A percentile compares a stretch with the other conserved stretches of the same genome.
phyloP scores from a whole-genome alignment of 2,797 vertebrate genomes.

The Phrynocephalus vlangalii region DNA sequence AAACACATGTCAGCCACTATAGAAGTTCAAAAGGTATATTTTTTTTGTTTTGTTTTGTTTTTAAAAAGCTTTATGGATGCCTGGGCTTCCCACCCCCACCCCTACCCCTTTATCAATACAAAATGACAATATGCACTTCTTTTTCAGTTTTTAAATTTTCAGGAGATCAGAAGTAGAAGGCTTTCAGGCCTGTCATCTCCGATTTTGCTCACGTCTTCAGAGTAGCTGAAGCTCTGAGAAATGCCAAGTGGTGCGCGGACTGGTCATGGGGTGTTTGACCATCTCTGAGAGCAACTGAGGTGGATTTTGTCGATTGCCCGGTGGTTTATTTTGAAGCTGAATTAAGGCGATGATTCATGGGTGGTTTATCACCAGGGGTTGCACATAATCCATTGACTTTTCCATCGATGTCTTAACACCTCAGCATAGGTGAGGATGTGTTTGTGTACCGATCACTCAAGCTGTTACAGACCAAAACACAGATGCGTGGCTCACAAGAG shows the following conservation, averaged over 20 bases:
- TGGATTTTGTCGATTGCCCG: slow-evolving; percentile 7
- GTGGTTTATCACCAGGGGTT: slow-evolving; percentile 14
- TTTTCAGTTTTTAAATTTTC: slow-evolving; percentile 55
- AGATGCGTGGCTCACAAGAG: not conserved
- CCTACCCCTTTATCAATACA: not conserved
- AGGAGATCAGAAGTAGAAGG: slow-evolving; percentile 42
- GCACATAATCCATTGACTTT: not conserved
- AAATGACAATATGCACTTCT: slow-evolving; percentile 19
- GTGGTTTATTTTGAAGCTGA: slow-evolving; percentile 6
- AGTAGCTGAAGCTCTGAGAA: slow-evolving; percentile 4
- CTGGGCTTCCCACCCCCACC: not conserved
- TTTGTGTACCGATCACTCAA: slow-evolving; percentile 8
- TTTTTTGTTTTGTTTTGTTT: not conserved
- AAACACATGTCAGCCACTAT: not conserved
- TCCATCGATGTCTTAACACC: slow-evolving; percentile 39
- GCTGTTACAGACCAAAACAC: slow-evolving; percentile 3
- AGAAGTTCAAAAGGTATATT: not conserved
- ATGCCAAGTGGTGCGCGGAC: slow-evolving; percentile 43
- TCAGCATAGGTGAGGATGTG: not conserved
- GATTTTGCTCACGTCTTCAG: slow-evolving; percentile 59
- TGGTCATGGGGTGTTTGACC: not conserved
- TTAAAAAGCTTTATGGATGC: not conserved
- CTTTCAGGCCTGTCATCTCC: slow-evolving; percentile 55
- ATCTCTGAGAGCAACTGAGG: slow-evolving; percentile 15
- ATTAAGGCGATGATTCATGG: slow-evolving; percentile 23